Percentiles rank a stretch among this genome's conserved stretches.
phyloP scores from a whole-genome alignment of 2,797 vertebrate genomes.

The Onychomys arenicola region DNA sequence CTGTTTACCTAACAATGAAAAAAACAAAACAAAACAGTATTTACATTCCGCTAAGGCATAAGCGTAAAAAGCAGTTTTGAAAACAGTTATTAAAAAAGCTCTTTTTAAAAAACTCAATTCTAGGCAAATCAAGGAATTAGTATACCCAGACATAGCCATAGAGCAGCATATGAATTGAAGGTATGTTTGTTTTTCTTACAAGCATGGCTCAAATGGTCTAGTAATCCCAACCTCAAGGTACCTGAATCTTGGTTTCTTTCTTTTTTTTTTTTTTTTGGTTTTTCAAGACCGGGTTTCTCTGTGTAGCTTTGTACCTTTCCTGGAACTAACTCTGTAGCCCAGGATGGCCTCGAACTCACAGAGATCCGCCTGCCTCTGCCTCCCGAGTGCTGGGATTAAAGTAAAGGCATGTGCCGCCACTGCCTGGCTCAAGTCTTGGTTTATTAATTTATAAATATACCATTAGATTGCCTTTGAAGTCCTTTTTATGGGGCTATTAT shows the following conservation, averaged over 20 bases:
- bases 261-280: not conserved
- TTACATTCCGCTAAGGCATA: conserved; percentile 6
- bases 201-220: not conserved
- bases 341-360: too few species aligned
- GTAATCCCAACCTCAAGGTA: not conserved
- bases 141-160: not conserved
- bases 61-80: conserved; percentile 9
- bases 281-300: too few species aligned
- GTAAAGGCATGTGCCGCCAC: too few species aligned
- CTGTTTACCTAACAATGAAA: conserved; percentile 26
- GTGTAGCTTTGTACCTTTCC: too few species aligned
- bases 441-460: conserved; percentile 45
- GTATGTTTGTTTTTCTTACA: conserved; percentile 17
- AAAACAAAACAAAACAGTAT: not conserved
- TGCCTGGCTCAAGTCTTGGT: not conserved
- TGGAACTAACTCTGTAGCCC: too few species aligned
- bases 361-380: too few species aligned
- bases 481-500: not conserved
- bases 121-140: conserved; percentile 31
- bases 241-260: not conserved
- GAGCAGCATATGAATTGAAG: conserved; percentile 7
- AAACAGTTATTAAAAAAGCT: not conserved
- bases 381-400: too few species aligned
- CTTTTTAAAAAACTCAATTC: conserved; percentile 39
- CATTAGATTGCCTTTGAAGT: conserved; percentile 2